These are phyloP conservation scores for Agriotes lineatus DNA, from an alignment of 2,888 invertebrate species.

Conservation along the genomic window DNA sequence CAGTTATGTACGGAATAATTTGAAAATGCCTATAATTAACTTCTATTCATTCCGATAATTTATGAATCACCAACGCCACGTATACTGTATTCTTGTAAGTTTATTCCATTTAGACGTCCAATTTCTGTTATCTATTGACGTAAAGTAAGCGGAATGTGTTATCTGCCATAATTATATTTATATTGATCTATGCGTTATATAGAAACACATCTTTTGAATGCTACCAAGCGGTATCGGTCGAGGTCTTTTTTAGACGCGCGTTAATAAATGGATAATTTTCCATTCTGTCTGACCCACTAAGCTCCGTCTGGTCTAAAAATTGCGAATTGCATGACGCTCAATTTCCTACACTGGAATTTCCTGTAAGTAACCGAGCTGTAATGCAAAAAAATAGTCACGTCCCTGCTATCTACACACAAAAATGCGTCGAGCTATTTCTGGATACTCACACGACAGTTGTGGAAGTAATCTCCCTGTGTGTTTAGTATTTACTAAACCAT, in stretches of 20 bases:
- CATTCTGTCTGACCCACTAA: no score
- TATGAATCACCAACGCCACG: constrained; percentile 10
- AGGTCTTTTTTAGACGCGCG: background rate
- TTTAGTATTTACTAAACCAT: no score
- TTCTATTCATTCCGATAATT: constrained; percentile 13
- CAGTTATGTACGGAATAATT: background rate
- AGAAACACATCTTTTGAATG: background rate
- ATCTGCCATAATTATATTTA: constrained; percentile 15
- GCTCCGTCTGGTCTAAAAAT: no score
- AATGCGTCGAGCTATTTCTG: no score
- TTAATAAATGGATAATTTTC: background rate
- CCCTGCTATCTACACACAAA: no score
- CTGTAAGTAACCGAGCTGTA: no score
- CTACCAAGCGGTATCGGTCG: background rate
- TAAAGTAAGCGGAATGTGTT: constrained; percentile 13
- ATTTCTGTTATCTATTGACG: constrained; percentile 19
- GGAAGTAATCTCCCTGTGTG: no score
- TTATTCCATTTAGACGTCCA: constrained; percentile 14
- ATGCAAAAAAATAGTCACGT: no score
- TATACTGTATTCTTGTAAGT: constrained; percentile 12
- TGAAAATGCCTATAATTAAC: constrained; percentile 15
- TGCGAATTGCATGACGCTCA: no score
- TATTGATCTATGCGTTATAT: constrained; percentile 9
- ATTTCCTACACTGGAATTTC: no score
- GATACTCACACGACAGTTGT: no score